These are phyloP conservation scores for Heteropelma amictum DNA, from an alignment of 2,888 invertebrate genomes.

Conservation along the genomic window DNA sequence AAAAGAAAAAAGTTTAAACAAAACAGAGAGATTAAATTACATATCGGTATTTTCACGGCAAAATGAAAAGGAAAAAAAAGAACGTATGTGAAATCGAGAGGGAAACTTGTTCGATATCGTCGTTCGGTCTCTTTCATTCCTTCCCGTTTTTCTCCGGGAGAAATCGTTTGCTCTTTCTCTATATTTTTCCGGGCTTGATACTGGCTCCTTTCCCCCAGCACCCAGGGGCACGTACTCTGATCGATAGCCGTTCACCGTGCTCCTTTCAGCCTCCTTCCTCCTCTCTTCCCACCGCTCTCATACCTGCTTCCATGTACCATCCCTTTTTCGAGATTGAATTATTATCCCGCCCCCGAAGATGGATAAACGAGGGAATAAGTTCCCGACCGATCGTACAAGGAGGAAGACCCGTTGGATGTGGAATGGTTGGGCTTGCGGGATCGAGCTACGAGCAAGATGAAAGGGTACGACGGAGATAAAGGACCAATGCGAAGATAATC, in stretches of 20 bases:
- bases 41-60: conserved; percentile 45
- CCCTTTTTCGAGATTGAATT: conserved; percentile 57
- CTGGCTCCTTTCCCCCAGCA: conserved; percentile 19
- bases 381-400: conserved; percentile 26
- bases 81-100: conserved; percentile 18
- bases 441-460: conserved; percentile 25
- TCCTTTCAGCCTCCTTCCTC: not conserved
- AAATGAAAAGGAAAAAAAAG: conserved; percentile 27
- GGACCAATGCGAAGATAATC: conserved; percentile 43
- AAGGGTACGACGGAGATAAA: conserved; percentile 36
- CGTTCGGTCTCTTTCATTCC: conserved; percentile 3
- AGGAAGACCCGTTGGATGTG: conserved; percentile 5
- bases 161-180: conserved; percentile 27
- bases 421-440: not conserved
- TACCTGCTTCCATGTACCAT: conserved; percentile 14
- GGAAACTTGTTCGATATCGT: conserved; percentile 3
- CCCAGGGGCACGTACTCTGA: conserved; percentile 50
- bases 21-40: conserved; percentile 16
- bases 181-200: conserved; percentile 38
- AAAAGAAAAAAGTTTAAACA: not conserved
- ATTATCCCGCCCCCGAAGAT: conserved; percentile 52
- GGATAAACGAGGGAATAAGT: conserved; percentile 55
- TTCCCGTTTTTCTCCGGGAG: conserved; percentile 3
- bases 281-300: not conserved
- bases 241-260: conserved; percentile 50